Evolutionary conservation across 2,888 invertebrate genomes (phyloP).

Genomic region (Meiosimyza platycephala): DNA sequence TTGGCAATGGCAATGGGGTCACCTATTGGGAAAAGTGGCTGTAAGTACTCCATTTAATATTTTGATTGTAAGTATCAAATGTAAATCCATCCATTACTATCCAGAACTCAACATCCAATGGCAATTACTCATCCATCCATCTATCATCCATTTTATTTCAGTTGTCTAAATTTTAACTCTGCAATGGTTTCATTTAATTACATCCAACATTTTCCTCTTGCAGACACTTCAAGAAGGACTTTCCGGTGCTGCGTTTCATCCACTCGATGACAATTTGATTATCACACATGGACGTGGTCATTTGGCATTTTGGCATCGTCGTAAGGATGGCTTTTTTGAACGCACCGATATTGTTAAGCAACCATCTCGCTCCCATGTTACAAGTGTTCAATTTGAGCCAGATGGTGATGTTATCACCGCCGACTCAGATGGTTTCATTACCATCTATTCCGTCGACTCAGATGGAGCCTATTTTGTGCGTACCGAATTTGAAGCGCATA

Average conservation of each 20-base stretch:
- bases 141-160: neutral
- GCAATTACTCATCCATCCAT: neutral
- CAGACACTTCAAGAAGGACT: conserved; percentile 91
- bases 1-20: conserved; percentile 97
- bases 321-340: conserved; percentile 92
- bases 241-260: conserved; percentile 90
- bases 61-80: neutral
- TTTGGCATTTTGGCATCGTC: conserved; percentile 90
- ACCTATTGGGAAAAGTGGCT: conserved; percentile 91
- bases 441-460: conserved; percentile 89
- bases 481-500: conserved; percentile 90
- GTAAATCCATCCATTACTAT: neutral
- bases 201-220: neutral
- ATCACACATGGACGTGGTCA: conserved; percentile 94
- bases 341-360: conserved; percentile 90
- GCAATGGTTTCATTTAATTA: neutral
- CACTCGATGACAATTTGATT: conserved; percentile 88
- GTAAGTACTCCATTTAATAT: conserved; percentile 71
- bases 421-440: conserved; percentile 91
- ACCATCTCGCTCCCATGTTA: conserved; percentile 86
- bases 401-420: conserved; percentile 94
- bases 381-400: conserved; percentile 89
- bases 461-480: conserved; percentile 90
- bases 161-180: neutral
- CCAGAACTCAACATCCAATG: neutral